Conservation (phyloP, 1,140 invertebrate species). For the Drosophila sulfurigaster region DNA sequence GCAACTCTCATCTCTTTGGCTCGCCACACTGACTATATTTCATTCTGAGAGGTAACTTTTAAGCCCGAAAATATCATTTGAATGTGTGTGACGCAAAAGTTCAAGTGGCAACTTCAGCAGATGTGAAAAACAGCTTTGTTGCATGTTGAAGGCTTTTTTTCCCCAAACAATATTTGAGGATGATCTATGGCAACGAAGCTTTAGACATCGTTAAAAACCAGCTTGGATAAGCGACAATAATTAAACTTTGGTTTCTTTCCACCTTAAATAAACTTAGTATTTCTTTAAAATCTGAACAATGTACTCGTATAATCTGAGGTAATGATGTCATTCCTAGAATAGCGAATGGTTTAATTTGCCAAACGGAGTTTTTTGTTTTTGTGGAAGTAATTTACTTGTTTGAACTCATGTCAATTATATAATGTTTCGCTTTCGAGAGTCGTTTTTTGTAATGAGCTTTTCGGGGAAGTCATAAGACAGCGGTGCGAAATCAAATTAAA, state of each 20-base stretch:
- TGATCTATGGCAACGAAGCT: background rate
- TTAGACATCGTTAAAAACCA: background rate
- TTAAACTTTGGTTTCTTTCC: background rate
- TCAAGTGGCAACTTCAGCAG: constrained; percentile 7
- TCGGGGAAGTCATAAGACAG: constrained; percentile 19
- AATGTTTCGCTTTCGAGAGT: constrained; percentile 5
- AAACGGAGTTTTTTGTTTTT: background rate
- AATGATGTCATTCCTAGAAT: background rate
- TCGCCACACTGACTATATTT: constrained; percentile 21
- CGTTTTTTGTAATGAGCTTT: constrained; percentile 16
- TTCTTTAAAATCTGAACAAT: too few relatives aligned
- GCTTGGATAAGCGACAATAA: background rate
- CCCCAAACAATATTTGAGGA: background rate
- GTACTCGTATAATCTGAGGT: background rate
- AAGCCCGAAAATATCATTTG: constrained; percentile 15
- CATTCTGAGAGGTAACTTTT: constrained; percentile 16
- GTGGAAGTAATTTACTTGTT: constrained; percentile 1
- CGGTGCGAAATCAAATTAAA: constrained; percentile 48
- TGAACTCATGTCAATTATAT: constrained; percentile 30
- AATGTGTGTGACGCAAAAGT: constrained; percentile 2
- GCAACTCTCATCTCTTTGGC: background rate
- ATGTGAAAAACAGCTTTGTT: constrained; percentile 13
- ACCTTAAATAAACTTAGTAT: background rate
- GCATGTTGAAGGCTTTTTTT: background rate
- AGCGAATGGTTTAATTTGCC: background rate